Conservation (phyloP, 1,140 invertebrate species). For the Panagrolaimus sp. region DNA sequence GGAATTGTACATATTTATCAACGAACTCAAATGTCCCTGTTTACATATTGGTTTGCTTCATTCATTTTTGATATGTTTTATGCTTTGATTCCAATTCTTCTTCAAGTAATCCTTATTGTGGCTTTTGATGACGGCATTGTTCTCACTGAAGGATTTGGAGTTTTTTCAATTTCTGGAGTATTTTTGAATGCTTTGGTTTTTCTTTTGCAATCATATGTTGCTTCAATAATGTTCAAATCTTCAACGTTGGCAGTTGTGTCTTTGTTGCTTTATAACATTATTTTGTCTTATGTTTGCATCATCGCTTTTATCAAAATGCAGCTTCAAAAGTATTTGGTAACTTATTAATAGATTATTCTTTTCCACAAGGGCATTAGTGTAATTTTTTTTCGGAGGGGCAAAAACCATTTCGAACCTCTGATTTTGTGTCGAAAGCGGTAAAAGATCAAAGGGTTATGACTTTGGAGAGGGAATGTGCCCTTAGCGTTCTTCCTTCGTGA, state of each 20-base stretch:
- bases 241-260: neutral
- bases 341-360: too few species aligned
- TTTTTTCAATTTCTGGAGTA: neutral
- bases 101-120: neutral
- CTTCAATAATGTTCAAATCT: neutral
- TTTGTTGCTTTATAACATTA: neutral
- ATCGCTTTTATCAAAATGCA: too few species aligned
- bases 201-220: neutral
- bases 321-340: too few species aligned
- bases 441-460: too few species aligned
- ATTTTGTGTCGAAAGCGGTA: too few species aligned
- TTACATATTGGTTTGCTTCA: neutral
- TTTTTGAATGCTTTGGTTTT: neutral
- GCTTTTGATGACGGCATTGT: neutral
- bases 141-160: neutral
- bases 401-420: too few species aligned
- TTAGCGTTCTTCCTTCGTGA: too few species aligned
- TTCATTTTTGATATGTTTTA: neutral
- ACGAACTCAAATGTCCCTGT: neutral
- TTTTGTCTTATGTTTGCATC: neutral
- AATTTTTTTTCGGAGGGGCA: too few species aligned
- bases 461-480: too few species aligned
- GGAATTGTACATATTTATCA: neutral
- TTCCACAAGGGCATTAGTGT: too few species aligned
- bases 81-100: neutral